Evolutionary conservation across 2,888 invertebrate genomes (phyloP), one percentile per base, ranked within the genome.

Genomic region (Lagria hirta): DNA sequence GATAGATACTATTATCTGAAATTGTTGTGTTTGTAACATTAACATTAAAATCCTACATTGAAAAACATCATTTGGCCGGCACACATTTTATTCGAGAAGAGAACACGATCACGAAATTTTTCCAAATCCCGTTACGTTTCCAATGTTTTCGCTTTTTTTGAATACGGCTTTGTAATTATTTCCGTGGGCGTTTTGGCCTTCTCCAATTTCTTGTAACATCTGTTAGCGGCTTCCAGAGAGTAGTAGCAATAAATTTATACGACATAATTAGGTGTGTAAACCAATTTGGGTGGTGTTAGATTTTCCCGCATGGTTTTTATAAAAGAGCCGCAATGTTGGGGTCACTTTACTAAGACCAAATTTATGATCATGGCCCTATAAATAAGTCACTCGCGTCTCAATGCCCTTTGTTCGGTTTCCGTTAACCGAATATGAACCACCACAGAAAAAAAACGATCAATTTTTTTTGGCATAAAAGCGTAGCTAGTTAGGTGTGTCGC

Each of bases 201-300:
- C 27, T 32, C 33, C 27, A 15, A 30, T 16, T 40, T 29, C 18
- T 33, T 20, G 23, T 8, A 40, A 45, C 45, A 45, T 40, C 45
- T 44, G 44, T 20, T 28, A 26, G 35, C 45, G 45, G 45, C 24
- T 40, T 30, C 28, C 21, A 21, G 40, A 30, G 37, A 34, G 29
- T 29, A 33, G 43, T 28, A 29, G 47, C 43, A 14, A 47, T 47
- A 47, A 47, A 47, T 47, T 47, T 43, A 43, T 47, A 47, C 47
- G 47, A 47, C 47, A 47, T 47, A 47, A 47, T 47, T 47, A 47
- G 47, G 43, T 47, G 47, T 47, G 47, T 42, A 43, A 38, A 47
- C 47, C 43, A 28, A 47, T 42, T 43, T 24, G 47, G 47, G 37
- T 24, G 47, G 42, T 38, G 34, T 27, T 37, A 28, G 46, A 27